Conservation (phyloP, 2,113 vertebrate species). For the Cyprinodon tularosa region DNA sequence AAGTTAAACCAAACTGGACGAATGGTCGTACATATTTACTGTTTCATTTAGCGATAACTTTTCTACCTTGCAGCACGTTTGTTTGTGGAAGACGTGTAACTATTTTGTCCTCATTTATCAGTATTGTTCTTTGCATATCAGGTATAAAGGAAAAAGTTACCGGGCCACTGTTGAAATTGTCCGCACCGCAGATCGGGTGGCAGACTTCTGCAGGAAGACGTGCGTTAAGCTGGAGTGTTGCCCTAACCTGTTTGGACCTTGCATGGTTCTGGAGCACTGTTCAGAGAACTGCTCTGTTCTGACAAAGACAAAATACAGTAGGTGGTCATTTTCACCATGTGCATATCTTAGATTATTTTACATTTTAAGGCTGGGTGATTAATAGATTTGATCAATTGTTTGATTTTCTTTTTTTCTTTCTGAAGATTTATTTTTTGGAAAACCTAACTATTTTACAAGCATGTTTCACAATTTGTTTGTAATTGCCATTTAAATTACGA, state of each 20-base stretch:
- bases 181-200: conserved; percentile 91
- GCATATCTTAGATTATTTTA: background rate
- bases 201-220: conserved; percentile 95
- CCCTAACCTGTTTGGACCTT: conserved; percentile 94
- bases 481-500: too few relatives aligned
- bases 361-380: background rate
- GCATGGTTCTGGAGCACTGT: conserved; percentile 95
- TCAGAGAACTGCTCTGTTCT: conserved; percentile 97
- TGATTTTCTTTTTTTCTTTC: too few relatives aligned
- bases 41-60: background rate
- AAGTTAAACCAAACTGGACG: background rate
- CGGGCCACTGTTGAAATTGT: conserved; percentile 95
- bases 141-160: conserved; percentile 98
- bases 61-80: background rate
- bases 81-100: background rate
- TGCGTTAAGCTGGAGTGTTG: conserved; percentile 97
- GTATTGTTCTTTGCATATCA: conserved; percentile 56
- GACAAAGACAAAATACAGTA: conserved; percentile 99
- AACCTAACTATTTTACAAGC: too few relatives aligned
- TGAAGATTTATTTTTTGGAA: too few relatives aligned
- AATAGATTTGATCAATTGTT: too few relatives aligned
- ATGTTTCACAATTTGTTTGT: too few relatives aligned
- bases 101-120: background rate
- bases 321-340: conserved; percentile 56
- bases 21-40: background rate